These are phyloP conservation scores for Dascyllus trimaculatus DNA, from an alignment of 2,113 vertebrate species.

Conservation along the genomic window DNA sequence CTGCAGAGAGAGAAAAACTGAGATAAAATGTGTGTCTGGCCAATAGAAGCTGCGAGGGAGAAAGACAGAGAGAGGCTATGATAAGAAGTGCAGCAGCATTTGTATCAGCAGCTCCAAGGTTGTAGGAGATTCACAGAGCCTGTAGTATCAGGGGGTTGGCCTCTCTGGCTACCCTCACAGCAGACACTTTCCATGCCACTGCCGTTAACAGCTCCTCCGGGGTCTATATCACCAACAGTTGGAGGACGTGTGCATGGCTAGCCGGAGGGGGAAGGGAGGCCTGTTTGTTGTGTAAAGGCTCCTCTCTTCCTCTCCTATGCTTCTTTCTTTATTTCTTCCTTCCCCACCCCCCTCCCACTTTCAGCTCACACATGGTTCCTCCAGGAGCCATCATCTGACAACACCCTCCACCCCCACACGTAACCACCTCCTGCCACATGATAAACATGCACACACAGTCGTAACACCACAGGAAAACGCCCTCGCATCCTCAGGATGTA, in stretches of 20 bases:
- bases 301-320: slow-evolving; percentile 64
- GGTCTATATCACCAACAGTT: slow-evolving; percentile 79
- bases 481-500: slow-evolving; percentile 80
- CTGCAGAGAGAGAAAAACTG: slow-evolving; percentile 10
- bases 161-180: slow-evolving; percentile 65
- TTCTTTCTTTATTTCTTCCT: slow-evolving; percentile 69
- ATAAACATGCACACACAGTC: slow-evolving; percentile 67
- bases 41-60: background rate
- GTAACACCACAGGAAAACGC: slow-evolving; percentile 78
- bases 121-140: slow-evolving; percentile 52
- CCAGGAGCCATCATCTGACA: slow-evolving; percentile 79
- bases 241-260: slow-evolving; percentile 62
- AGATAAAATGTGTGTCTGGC: slow-evolving; percentile 22
- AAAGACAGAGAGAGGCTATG: slow-evolving; percentile 17
- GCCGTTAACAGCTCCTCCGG: slow-evolving; percentile 79
- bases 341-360: slow-evolving; percentile 64
- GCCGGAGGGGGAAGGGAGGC: slow-evolving; percentile 67
- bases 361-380: slow-evolving; percentile 77
- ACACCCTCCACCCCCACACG: slow-evolving; percentile 72
- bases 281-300: slow-evolving; percentile 79
- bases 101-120: slow-evolving; percentile 55
- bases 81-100: slow-evolving; percentile 35
- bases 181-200: slow-evolving; percentile 73
- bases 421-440: slow-evolving; percentile 77
- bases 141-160: slow-evolving; percentile 59